phyloP scores from a whole-genome alignment of 2,113 vertebrate species.

The Lycaon pictus region DNA sequence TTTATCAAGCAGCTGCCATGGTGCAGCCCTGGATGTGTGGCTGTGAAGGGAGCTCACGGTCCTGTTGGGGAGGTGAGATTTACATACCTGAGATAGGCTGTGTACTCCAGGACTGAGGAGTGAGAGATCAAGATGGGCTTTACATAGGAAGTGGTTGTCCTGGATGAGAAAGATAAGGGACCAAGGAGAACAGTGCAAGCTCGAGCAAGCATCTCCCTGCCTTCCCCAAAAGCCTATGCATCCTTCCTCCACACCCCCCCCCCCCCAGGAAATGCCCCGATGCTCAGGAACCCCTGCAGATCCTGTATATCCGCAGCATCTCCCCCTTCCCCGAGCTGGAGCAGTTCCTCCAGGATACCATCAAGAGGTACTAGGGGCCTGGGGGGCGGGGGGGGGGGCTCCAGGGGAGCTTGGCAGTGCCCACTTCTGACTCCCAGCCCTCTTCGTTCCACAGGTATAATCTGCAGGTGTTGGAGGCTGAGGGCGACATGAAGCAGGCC shows the following conservation, averaged over 20 bases:
- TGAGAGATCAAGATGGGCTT: neutral
- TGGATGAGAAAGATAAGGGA: neutral
- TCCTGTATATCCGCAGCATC: constrained; percentile 93
- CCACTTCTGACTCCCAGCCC: neutral
- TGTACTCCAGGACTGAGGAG: neutral
- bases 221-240: neutral
- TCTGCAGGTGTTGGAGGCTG: constrained; percentile 90
- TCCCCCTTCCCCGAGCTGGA: constrained; percentile 97
- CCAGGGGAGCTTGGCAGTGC: neutral
- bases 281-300: constrained; percentile 90
- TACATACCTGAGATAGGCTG: neutral
- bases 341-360: constrained; percentile 95
- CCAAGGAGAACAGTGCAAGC: neutral
- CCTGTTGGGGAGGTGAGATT: neutral
- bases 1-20: neutral
- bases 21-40: neutral
- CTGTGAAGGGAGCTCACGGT: neutral
- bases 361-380: constrained; percentile 88
- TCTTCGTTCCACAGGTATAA: constrained; percentile 87
- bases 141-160: neutral
- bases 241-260: neutral
- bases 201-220: neutral
- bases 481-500: constrained; percentile 94
- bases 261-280: constrained; percentile 88
- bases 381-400: neutral